Percentiles rank a stretch among this genome's conserved stretches.
Conservation (phyloP, 2,113 vertebrate genomes). For the Corythornis madagascariensis region DNA sequence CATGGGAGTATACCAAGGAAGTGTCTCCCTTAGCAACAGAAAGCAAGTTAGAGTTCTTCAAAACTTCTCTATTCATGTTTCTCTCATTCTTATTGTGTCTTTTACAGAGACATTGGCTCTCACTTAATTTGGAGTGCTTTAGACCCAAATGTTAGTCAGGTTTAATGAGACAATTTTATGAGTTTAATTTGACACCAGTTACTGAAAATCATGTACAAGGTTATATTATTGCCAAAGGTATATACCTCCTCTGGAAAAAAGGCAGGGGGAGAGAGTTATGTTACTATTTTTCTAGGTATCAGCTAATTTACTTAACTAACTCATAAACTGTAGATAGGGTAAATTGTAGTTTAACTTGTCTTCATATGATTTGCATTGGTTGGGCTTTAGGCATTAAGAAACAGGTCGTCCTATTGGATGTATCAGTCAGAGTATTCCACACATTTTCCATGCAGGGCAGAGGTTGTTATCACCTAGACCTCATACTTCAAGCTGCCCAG, state of each 20-base stretch:
- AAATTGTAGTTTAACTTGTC: background rate
- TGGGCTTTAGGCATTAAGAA: background rate
- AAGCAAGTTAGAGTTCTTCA: conserved; percentile 10
- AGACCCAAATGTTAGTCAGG: conserved; percentile 19
- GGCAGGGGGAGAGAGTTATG: background rate
- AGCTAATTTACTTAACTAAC: conserved; percentile 1
- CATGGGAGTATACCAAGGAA: background rate
- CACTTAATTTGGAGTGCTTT: conserved; percentile 20
- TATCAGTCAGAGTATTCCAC: background rate
- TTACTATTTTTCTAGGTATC: background rate
- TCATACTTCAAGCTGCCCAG: rapidly evolving
- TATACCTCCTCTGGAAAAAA: background rate
- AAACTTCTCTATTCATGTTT: conserved; percentile 19
- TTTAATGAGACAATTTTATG: conserved; percentile 29
- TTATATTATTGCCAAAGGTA: background rate
- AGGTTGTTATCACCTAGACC: background rate
- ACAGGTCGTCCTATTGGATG: background rate
- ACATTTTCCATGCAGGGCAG: background rate
- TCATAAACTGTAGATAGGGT: background rate
- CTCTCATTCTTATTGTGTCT: background rate
- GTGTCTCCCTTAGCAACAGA: conserved; percentile 31
- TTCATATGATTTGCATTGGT: background rate
- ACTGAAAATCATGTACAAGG: background rate
- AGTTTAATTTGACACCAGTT: conserved; percentile 26
- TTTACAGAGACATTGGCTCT: conserved; percentile 27